Conservation (phyloP, 2,888 invertebrate species). For the Subacronicta megacephala region DNA sequence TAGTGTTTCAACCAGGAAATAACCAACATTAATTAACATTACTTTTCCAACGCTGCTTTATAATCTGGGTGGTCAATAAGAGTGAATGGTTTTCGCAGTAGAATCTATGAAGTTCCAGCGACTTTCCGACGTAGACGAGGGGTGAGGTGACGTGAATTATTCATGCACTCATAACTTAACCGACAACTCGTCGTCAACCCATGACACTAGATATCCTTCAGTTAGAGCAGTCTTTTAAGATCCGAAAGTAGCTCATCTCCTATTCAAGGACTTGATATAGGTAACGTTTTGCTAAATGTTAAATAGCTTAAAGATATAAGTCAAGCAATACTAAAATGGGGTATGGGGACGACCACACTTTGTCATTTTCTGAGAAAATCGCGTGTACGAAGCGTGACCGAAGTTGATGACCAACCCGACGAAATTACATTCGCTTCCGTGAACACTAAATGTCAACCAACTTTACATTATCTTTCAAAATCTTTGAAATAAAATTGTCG, state of each 20-base stretch:
- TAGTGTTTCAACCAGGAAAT: background rate
- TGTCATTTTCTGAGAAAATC: slow-evolving; percentile 78
- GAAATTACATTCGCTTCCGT: slow-evolving; percentile 70
- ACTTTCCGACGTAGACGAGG: slow-evolving; percentile 61
- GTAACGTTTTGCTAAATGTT: background rate
- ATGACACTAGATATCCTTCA: slow-evolving; percentile 59
- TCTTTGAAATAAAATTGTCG: slow-evolving; percentile 18
- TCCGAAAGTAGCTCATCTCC: slow-evolving; percentile 13
- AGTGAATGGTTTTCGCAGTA: slow-evolving; percentile 13
- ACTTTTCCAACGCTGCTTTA: too few relatives aligned
- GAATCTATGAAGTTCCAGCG: slow-evolving; percentile 17
- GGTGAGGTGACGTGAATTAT: slow-evolving; percentile 78
- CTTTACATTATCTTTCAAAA: slow-evolving; percentile 49
- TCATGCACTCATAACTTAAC: slow-evolving; percentile 74
- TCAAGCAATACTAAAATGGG: slow-evolving; percentile 52
- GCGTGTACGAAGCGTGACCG: slow-evolving; percentile 77
- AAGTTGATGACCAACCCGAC: slow-evolving; percentile 64
- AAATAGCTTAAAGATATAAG: slow-evolving; percentile 48
- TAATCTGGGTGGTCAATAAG: slow-evolving; percentile 8
- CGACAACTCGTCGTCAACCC: slow-evolving; percentile 71
- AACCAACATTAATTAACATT: too few relatives aligned
- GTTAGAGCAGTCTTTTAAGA: slow-evolving; percentile 22
- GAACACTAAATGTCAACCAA: slow-evolving; percentile 60
- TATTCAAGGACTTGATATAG: slow-evolving; percentile 7
- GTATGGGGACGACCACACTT: slow-evolving; percentile 52